Percentiles rank a stretch among this genome's conserved stretches.
Conservation (phyloP, 2,888 invertebrate species). For the Harpalus rubripes region DNA sequence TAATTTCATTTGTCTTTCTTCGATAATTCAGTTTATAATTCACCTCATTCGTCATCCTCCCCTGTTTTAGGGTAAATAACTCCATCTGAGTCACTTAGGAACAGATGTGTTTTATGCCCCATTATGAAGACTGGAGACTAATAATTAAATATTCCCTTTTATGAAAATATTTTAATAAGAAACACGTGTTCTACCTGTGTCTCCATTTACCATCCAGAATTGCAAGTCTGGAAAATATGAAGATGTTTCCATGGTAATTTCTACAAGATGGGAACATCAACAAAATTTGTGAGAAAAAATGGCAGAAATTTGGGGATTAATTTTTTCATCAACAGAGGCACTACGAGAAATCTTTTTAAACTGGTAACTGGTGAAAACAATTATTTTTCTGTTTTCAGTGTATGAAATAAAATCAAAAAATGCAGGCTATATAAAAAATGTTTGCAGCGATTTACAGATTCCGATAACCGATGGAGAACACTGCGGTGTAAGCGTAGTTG, state of each 20-base stretch:
- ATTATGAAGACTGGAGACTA: conserved; percentile 32
- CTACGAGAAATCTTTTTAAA: too few relatives aligned
- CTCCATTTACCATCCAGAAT: not conserved
- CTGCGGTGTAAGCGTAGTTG: too few relatives aligned
- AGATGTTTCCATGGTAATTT: conserved; percentile 2
- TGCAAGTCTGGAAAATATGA: not conserved
- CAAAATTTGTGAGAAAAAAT: not conserved
- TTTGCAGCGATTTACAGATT: too few relatives aligned
- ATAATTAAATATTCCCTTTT: conserved; percentile 60
- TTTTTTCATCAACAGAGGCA: too few relatives aligned
- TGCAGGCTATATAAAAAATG: too few relatives aligned
- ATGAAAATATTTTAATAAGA: conserved; percentile 61
- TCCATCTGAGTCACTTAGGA: not conserved
- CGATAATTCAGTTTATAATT: not conserved
- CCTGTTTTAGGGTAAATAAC: conserved; percentile 7
- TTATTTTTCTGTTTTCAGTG: too few relatives aligned
- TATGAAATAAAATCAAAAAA: too few relatives aligned
- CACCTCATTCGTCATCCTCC: conserved; percentile 6
- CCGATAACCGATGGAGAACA: too few relatives aligned
- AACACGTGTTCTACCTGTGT: conserved; percentile 46
- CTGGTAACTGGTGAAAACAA: too few relatives aligned
- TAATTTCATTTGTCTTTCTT: not conserved
- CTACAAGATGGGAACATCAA: not conserved
- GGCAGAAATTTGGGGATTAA: too few relatives aligned
- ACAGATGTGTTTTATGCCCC: conserved; percentile 51